These are phyloP conservation scores for Macropus fuliginosus DNA, from an alignment of 2,797 vertebrate genomes.

Conservation along the genomic window DNA sequence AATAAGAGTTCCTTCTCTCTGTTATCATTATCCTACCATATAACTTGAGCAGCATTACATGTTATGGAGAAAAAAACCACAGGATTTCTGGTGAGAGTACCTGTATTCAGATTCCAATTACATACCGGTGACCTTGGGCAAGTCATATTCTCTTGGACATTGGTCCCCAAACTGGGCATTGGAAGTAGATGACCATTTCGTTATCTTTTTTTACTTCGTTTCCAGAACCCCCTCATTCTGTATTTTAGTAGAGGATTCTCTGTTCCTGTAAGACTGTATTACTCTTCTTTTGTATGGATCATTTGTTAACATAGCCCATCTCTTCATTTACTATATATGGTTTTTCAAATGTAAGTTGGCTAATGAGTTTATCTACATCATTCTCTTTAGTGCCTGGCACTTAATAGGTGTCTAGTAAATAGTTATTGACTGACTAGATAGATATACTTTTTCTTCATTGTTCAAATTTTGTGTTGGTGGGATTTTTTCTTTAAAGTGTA, in stretches of 20 bases:
- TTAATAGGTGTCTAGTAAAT: not conserved
- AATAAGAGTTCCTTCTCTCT: not conserved
- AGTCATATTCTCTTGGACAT: not conserved
- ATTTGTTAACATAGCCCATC: not conserved
- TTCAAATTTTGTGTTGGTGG: not conserved
- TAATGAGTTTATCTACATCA: not conserved
- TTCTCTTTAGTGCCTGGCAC: not conserved
- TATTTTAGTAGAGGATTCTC: not conserved
- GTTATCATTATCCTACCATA: not conserved
- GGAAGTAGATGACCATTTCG: not conserved
- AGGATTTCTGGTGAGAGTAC: not conserved
- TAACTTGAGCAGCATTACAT: not conserved
- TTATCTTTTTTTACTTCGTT: not conserved
- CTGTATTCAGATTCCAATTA: not conserved
- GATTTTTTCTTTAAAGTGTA: not conserved
- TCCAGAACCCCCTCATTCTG: not conserved
- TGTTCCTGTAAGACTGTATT: not conserved
- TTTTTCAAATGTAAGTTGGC: not conserved
- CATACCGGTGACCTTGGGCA: not conserved
- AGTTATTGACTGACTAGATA: not conserved
- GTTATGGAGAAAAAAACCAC: not conserved
- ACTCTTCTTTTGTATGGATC: not conserved
- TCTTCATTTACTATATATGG: not conserved
- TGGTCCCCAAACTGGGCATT: not conserved
- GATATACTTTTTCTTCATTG: not conserved